Evolutionary conservation across 2,113 vertebrate genomes (phyloP).

Genomic region (Ictalurus furcatus): DNA sequence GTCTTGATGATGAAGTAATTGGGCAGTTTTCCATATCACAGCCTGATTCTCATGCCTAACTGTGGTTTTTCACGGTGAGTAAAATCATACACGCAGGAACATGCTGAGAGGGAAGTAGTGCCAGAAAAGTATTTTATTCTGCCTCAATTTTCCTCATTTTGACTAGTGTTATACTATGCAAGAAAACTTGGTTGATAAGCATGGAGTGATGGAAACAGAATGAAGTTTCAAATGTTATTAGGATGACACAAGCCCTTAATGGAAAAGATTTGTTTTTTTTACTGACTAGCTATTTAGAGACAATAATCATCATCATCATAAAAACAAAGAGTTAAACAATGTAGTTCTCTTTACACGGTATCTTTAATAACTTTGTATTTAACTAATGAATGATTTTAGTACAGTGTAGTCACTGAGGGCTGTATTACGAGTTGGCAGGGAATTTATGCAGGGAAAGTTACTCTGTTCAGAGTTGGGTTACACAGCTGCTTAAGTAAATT

Average conservation of each 20-base stretch:
- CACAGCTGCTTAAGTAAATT: background rate
- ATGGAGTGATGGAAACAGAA: background rate
- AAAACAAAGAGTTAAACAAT: background rate
- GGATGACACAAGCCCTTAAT: background rate
- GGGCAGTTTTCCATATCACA: slow-evolving; percentile 47
- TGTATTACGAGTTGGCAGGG: background rate
- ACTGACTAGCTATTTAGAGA: background rate
- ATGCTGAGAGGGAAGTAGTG: background rate
- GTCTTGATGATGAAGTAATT: slow-evolving; percentile 45
- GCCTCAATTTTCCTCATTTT: background rate
- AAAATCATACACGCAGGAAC: background rate
- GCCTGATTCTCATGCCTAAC: background rate
- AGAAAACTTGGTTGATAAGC: background rate
- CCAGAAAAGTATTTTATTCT: background rate
- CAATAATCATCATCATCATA: background rate
- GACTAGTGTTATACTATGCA: background rate
- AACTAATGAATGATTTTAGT: background rate
- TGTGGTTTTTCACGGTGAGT: slow-evolving; percentile 20
- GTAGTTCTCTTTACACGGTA: background rate
- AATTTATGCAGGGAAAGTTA: background rate
- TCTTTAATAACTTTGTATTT: background rate
- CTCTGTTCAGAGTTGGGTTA: background rate
- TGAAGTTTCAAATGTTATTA: background rate
- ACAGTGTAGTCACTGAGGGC: background rate
- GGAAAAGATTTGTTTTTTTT: background rate